Evolutionary conservation across 2,888 invertebrate genomes (phyloP), one percentile per base, ranked within the genome.

Genomic region (Serripes groenlandicus): DNA sequence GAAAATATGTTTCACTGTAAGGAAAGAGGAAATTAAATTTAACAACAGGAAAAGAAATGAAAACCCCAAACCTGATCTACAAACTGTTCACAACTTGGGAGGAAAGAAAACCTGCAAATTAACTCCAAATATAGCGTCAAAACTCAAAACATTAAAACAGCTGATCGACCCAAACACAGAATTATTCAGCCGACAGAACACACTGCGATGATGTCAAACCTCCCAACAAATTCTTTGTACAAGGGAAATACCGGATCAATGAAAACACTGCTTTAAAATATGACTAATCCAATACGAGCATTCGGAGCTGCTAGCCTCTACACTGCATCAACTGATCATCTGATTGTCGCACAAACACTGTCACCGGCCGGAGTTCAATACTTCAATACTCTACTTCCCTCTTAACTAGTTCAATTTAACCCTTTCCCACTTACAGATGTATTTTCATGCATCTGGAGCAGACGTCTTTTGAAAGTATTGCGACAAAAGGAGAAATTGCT

Each of bases 131-230:
- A 62, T 62, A 34, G 62, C 34, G 15, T 62, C 34, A 62, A 62
- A 34, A 66, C 28, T 23, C 2, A 66, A 35, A 32, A n/a, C n/a
- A n/a, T 34, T 34, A 9, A 26, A 66, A 66, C 66, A 66, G 66
- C 66, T 66, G 66, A 66, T 66, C 42, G 28, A 66, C 42, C 66
- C 37, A 66, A 66, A 66, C 66, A 66, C 23, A 35, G 42, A 66
- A 42, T n/a, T 23, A 11, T 66, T 66, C 5, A 66, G 23, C 23
- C 26, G 9, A 26, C 7, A 7, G 15, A 26, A 66, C n/a, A 66
- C 66, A 66, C 34, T 42, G 5, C 21, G 28, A 26, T 9, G 42
- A 42, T 66, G 66, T 66, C 66, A 66, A 66, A 35, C n/a, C 26
- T 26, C 21, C 15, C 56, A 7, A 21, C 62, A 18, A 9, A 5